These are phyloP conservation scores for Drosophila neotestacea DNA, from an alignment of 2,888 invertebrate genomes.

Conservation along the genomic window DNA sequence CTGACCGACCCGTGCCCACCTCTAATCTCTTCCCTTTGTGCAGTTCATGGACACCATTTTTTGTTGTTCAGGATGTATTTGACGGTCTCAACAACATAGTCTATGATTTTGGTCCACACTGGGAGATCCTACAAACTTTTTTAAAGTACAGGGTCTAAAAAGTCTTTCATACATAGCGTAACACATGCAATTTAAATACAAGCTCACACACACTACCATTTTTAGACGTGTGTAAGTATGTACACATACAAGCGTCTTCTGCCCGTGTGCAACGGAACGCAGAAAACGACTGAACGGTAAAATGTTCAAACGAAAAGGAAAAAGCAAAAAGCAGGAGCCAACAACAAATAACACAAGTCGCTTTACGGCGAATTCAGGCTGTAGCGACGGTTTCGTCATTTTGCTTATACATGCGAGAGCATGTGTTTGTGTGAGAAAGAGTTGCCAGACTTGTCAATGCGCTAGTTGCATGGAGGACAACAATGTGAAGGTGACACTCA, in stretches of 20 bases:
- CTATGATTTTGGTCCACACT: too few relatives aligned
- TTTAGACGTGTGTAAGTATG: too few relatives aligned
- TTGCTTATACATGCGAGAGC: neutral
- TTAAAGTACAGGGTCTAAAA: too few relatives aligned
- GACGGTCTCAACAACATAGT: too few relatives aligned
- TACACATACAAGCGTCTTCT: too few relatives aligned
- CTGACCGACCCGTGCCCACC: too few relatives aligned
- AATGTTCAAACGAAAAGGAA: slow-evolving; percentile 4
- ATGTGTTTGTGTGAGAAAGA: neutral
- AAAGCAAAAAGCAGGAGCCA: slow-evolving; percentile 9
- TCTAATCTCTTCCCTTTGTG: too few relatives aligned
- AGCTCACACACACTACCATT: neutral
- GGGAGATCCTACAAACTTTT: too few relatives aligned
- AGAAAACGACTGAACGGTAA: neutral
- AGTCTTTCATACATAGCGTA: too few relatives aligned
- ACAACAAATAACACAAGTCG: slow-evolving; percentile 2
- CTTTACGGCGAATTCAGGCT: slow-evolving; percentile 52
- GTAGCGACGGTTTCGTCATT: slow-evolving; percentile 2
- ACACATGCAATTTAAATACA: neutral
- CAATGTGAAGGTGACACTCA: neutral
- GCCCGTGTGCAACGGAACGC: neutral
- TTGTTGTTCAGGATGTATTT: too few relatives aligned
- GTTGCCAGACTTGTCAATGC: neutral
- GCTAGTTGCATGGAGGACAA: neutral
- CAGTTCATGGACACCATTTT: too few relatives aligned